Percentiles rank a stretch among this genome's conserved stretches.
Conservation (phyloP, 2,113 vertebrate genomes). For the Notarius lentiginosus region DNA sequence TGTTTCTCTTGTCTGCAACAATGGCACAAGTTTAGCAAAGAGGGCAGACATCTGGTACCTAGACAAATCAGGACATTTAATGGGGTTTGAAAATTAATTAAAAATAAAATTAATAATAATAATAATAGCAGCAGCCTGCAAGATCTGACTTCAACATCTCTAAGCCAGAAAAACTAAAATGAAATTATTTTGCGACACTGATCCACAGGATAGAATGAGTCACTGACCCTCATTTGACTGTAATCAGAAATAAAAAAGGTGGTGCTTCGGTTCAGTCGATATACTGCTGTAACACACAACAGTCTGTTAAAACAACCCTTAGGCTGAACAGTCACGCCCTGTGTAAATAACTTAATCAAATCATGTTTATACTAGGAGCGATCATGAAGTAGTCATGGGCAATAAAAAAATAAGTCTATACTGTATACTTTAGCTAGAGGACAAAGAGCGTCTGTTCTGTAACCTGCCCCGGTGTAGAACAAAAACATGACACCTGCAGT, state of each 20-base stretch:
- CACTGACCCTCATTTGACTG: slow-evolving; percentile 20
- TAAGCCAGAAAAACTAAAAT: not conserved
- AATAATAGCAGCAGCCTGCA: not conserved
- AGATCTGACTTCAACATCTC: not conserved
- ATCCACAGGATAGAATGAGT: slow-evolving; percentile 1
- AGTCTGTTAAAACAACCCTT: slow-evolving; percentile 18
- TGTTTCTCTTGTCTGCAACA: slow-evolving; percentile 3
- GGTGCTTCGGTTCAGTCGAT: slow-evolving; percentile 27
- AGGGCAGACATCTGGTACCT: not conserved
- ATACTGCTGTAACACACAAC: slow-evolving; percentile 2
- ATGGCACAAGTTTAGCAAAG: slow-evolving; percentile 17
- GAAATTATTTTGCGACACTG: not conserved
- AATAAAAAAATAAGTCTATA: not conserved
- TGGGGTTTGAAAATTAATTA: not conserved
- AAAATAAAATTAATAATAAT: not conserved
- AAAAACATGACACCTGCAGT: not conserved
- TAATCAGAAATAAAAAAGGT: slow-evolving; percentile 15
- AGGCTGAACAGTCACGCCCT: slow-evolving; percentile 25
- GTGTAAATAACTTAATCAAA: slow-evolving; percentile 36
- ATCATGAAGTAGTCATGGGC: not conserved
- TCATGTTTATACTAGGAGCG: slow-evolving; percentile 1
- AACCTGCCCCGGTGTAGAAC: slow-evolving; percentile 10
- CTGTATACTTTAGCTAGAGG: not conserved
- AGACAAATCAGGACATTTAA: not conserved
- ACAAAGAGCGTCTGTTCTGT: not conserved